Conservation (phyloP, 2,888 invertebrate genomes). For the Cyrtodaria siliqua region DNA sequence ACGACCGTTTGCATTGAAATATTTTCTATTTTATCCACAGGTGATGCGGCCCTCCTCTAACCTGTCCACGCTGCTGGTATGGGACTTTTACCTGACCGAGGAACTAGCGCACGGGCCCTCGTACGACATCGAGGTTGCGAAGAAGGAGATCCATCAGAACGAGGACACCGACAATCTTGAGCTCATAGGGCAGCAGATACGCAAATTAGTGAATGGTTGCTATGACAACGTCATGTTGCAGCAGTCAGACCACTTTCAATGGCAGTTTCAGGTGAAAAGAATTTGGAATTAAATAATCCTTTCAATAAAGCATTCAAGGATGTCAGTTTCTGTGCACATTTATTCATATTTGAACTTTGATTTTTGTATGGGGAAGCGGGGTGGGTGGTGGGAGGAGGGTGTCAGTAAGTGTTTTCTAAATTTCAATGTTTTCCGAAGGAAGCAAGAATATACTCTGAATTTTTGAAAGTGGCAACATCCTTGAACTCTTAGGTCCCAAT, state of each 20-base stretch:
- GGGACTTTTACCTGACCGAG: constrained; percentile 98
- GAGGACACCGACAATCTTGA: constrained; percentile 78
- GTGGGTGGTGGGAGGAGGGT: too few relatives aligned
- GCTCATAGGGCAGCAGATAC: constrained; percentile 62
- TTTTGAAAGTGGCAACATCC: too few relatives aligned
- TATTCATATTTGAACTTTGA: too few relatives aligned
- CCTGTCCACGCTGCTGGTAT: constrained; percentile 94
- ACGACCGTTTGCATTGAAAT: too few relatives aligned
- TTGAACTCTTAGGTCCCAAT: too few relatives aligned
- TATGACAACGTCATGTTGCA: constrained; percentile 93
- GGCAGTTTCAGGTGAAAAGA: constrained; percentile 79
- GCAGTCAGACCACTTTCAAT: constrained; percentile 94
- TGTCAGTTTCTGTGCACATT: too few relatives aligned
- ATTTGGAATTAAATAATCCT: too few relatives aligned
- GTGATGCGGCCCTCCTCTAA: constrained; percentile 95
- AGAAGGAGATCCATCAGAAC: constrained; percentile 87
- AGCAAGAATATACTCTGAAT: too few relatives aligned
- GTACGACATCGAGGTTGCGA: constrained; percentile 91
- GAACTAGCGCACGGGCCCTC: constrained; percentile 91
- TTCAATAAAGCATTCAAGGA: too few relatives aligned
- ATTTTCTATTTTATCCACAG: constrained; percentile 69
- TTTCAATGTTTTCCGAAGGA: too few relatives aligned
- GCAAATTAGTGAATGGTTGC: constrained; percentile 87
- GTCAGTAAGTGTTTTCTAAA: too few relatives aligned
- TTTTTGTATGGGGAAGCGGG: too few relatives aligned